These are phyloP conservation scores for Labeo catla DNA, from an alignment of 2,113 vertebrate genomes.

Conservation along the genomic window DNA sequence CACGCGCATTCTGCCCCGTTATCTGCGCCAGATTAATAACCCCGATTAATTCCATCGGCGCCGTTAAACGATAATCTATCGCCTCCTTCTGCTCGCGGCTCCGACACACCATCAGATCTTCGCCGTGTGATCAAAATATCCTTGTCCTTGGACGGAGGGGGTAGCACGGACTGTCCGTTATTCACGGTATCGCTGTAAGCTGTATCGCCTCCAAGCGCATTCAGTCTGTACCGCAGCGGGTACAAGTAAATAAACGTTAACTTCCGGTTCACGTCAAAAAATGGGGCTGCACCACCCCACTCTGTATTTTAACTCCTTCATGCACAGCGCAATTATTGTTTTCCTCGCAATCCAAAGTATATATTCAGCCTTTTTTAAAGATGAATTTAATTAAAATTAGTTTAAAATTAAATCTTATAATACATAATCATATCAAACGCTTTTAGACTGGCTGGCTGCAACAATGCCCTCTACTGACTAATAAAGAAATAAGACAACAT, in stretches of 20 bases:
- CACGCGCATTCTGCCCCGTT: slow-evolving; percentile 31
- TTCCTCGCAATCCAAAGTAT: background rate
- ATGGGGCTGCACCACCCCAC: background rate
- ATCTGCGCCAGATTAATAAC: background rate
- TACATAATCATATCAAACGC: background rate
- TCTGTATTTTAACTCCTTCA: background rate
- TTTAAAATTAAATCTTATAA: background rate
- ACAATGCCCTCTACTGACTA: background rate
- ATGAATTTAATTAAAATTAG: background rate
- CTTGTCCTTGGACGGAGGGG: slow-evolving; percentile 19
- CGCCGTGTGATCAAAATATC: background rate
- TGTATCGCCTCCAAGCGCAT: slow-evolving; percentile 17
- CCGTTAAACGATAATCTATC: background rate
- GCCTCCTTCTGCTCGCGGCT: background rate
- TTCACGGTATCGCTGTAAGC: slow-evolving; percentile 9
- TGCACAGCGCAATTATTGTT: background rate
- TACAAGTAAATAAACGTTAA: background rate
- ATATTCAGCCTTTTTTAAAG: background rate
- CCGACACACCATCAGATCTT: slow-evolving; percentile 11
- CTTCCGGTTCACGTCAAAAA: slow-evolving; percentile 27
- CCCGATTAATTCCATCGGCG: background rate
- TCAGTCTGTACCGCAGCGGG: slow-evolving; percentile 9
- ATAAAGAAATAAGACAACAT: background rate
- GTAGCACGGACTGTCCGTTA: background rate
- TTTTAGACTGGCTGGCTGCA: background rate